phyloP scores from a whole-genome alignment of 1,140 invertebrate genomes.

The Orussus abietinus region DNA sequence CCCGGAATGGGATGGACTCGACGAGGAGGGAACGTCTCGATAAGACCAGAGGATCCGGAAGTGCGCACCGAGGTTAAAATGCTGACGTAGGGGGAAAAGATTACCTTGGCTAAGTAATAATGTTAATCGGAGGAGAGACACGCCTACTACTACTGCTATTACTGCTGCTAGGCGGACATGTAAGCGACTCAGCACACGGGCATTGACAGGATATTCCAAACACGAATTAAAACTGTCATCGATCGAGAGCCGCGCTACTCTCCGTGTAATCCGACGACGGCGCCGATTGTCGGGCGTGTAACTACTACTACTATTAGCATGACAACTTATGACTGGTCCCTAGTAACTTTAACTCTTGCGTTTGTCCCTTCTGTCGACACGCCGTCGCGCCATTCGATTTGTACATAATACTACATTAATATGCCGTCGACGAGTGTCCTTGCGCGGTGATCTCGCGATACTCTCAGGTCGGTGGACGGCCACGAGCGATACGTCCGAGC shows the following conservation, averaged over 20 bases:
- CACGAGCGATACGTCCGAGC: too few relatives aligned
- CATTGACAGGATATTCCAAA: constrained; percentile 32
- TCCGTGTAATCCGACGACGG: constrained; percentile 17
- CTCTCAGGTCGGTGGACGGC: too few relatives aligned
- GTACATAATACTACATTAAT: constrained; percentile 29
- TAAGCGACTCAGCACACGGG: constrained; percentile 24
- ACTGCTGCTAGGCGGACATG: constrained; percentile 8
- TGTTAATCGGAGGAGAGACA: constrained; percentile 12
- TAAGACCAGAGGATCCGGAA: too few relatives aligned
- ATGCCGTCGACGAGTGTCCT: too few relatives aligned
- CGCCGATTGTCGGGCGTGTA: constrained; percentile 28
- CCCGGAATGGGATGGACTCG: too few relatives aligned
- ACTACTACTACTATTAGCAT: constrained; percentile 39
- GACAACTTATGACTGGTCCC: constrained; percentile 41
- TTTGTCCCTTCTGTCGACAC: constrained; percentile 35
- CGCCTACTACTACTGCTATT: constrained; percentile 9
- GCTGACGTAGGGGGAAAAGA: constrained; percentile 11
- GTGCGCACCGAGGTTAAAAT: too few relatives aligned
- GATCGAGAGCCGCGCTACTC: constrained; percentile 11
- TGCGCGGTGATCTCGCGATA: too few relatives aligned
- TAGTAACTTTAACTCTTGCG: constrained; percentile 37
- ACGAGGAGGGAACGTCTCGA: too few relatives aligned
- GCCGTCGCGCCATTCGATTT: too few relatives aligned
- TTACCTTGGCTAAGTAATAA: constrained; percentile 32
- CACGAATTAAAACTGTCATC: constrained; percentile 29